Evolutionary conservation across 2,113 vertebrate genomes (phyloP).

Genomic region (Burhinus oedicnemus): DNA sequence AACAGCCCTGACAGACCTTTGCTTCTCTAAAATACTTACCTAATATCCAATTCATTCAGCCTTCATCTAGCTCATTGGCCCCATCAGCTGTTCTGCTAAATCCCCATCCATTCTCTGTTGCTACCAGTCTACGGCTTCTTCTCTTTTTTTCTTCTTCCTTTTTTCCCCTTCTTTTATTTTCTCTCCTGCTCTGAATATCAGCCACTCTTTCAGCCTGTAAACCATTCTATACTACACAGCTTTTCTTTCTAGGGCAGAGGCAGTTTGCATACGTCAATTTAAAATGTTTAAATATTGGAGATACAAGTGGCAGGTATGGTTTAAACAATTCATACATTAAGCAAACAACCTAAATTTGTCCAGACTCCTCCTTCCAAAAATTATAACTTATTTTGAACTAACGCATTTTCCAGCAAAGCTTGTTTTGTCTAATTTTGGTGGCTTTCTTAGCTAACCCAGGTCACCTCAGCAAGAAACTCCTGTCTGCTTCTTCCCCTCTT

Average conservation of each 20-base stretch:
- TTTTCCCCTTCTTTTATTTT: neutral
- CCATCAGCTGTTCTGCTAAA: neutral
- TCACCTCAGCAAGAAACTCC: neutral
- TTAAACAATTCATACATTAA: neutral
- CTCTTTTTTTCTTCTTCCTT: accelerated
- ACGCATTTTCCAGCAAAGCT: neutral
- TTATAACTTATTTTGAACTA: neutral
- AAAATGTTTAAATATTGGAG: neutral
- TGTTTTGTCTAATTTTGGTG: neutral
- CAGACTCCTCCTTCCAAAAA: neutral
- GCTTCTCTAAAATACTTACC: neutral
- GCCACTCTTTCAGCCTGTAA: neutral
- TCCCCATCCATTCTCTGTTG: neutral
- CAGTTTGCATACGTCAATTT: neutral
- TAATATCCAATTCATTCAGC: neutral
- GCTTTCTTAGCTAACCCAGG: neutral
- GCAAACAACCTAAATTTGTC: neutral
- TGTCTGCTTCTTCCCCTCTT: neutral
- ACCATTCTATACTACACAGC: neutral
- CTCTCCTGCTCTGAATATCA: neutral
- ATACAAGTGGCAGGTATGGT: neutral
- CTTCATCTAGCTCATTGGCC: neutral
- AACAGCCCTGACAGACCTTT: neutral
- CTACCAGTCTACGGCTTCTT: neutral
- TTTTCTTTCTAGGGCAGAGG: neutral